Evolutionary conservation across 2,888 invertebrate genomes (phyloP), one percentile per base, ranked within the genome.

Genomic region (Elmis aenea): DNA sequence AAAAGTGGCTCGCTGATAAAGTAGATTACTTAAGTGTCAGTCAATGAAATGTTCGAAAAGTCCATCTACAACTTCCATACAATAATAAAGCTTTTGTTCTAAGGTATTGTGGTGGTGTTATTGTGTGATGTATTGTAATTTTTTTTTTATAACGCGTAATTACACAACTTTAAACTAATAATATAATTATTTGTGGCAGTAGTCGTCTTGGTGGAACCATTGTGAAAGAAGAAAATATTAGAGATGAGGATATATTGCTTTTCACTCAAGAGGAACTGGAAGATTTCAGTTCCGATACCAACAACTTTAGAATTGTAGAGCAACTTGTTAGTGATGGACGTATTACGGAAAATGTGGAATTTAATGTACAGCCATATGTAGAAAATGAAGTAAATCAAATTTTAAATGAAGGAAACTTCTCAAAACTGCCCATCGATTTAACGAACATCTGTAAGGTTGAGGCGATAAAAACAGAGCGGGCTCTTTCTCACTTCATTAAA

Each of bases 401-500:
- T 16, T 22, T 56, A 8, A 33, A 28, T 1, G 33, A 26, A 3
- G 33, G 27, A 6, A 26, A 33, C 13, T 25, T 33, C 14, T 5
- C 26, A 8, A 44, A 50, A 20, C 34, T 45, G 18, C 41, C 44
- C 3, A 23, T 46, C 9, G 43, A 39, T 13, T 25, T 42, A 6
- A 23, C 33, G 5, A 18, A 33, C 6, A 12, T 44, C 2, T 28
- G 25, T 13, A 27, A 33, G 24, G 18, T 46, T 22, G 40, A 37
- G 15, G 28, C 25, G 6, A 15, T 42, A 8, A 51, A 50, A 18
- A 27, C 26, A 2, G 47, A 46, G 3, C 32, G 33, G 11, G 46
- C 38, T 16, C 28, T 31, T 3, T 71, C 76, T 15, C 82, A 83
- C 57, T 80, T 75, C 52, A 76, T 83, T 1, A 82, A 81, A 54